phyloP scores from a whole-genome alignment of 2,797 vertebrate genomes.

The Protosalanx chinensis region DNA sequence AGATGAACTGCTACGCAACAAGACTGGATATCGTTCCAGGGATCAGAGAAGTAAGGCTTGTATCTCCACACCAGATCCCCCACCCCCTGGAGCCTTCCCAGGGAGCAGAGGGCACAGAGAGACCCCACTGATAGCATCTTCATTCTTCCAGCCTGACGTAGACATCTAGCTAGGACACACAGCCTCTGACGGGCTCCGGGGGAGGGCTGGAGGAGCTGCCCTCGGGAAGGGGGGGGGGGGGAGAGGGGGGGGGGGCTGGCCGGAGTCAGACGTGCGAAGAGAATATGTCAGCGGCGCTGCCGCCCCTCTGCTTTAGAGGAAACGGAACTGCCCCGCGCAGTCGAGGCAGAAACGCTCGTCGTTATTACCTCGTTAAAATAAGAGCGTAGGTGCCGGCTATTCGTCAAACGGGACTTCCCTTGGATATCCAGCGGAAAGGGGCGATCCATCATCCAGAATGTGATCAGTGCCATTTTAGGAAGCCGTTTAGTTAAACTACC shows the following conservation, averaged over 20 bases:
- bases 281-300: conserved; percentile 15
- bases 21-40: conserved; percentile 52
- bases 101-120: conserved; percentile 27
- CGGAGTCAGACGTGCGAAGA: conserved; percentile 47
- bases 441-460: background rate
- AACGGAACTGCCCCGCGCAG: background rate
- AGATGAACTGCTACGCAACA: conserved; percentile 58
- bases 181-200: conserved; percentile 20
- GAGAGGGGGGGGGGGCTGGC: conserved; percentile 13
- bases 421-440: conserved; percentile 42
- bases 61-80: conserved; percentile 36
- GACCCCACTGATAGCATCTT: conserved; percentile 48
- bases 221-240: background rate
- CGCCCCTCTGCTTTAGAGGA: conserved; percentile 23
- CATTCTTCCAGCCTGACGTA: conserved; percentile 51
- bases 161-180: conserved; percentile 33
- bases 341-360: background rate
- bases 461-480: conserved; percentile 1
- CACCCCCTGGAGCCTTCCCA: conserved; percentile 46
- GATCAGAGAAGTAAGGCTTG: conserved; percentile 52
- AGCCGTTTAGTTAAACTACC: background rate
- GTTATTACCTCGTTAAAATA: background rate
- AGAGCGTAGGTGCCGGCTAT: background rate
- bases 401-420: conserved; percentile 39
- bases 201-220: conserved; percentile 10